Evolutionary conservation across 1,140 invertebrate genomes (phyloP).

Genomic region (Proctacanthus coquilletti): DNA sequence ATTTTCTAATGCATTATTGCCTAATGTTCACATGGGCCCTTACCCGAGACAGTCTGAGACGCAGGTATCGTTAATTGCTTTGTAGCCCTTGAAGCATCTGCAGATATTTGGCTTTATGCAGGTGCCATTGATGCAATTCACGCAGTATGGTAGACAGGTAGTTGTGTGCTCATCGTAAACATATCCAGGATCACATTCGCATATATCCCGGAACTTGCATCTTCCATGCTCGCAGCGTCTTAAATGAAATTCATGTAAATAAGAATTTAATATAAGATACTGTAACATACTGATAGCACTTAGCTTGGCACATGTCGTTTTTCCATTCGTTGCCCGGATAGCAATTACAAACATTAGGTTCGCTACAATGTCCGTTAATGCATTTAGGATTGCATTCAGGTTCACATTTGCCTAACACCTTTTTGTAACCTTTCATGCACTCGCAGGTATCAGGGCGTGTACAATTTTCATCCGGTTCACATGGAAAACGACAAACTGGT

Average conservation of each 20-base stretch:
- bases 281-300: slow-evolving; percentile 24
- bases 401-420: slow-evolving; percentile 18
- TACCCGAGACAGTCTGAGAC: no score
- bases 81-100: no score
- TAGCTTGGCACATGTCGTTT: slow-evolving; percentile 20
- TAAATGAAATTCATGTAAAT: background rate
- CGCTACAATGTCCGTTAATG: slow-evolving; percentile 15
- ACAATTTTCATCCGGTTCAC: slow-evolving; percentile 22
- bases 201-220: slow-evolving; percentile 21
- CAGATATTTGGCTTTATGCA: no score
- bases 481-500: slow-evolving; percentile 30
- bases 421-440: slow-evolving; percentile 20
- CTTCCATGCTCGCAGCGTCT: slow-evolving; percentile 24
- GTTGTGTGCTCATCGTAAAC: slow-evolving; percentile 21
- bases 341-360: slow-evolving; percentile 20
- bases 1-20: no score
- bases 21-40: no score
- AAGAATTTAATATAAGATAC: background rate
- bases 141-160: slow-evolving; percentile 30
- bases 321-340: slow-evolving; percentile 14
- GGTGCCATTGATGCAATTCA: no score
- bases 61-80: no score
- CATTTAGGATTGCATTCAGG: slow-evolving; percentile 24
- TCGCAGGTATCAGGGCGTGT: slow-evolving; percentile 23
- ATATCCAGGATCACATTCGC: slow-evolving; percentile 23